A percentile compares a stretch with the other conserved stretches of the same genome.
phyloP scores from a whole-genome alignment of 37 sponge, comb jelly and placozoan genomes.

The Spongilla lacustris region DNA sequence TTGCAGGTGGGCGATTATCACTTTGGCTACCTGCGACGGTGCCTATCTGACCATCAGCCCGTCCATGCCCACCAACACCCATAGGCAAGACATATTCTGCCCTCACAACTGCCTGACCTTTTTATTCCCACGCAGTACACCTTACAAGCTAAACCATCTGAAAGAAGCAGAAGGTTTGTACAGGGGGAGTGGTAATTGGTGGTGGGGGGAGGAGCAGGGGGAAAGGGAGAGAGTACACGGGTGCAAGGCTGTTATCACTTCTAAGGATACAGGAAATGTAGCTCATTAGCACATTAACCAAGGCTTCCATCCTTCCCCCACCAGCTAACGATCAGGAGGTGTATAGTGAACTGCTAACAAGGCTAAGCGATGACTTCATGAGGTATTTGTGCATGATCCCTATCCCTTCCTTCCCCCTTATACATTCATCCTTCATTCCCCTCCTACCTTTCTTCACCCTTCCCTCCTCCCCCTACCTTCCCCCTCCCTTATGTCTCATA shows the following conservation, averaged over 20 bases:
- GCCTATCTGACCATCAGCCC: constrained; percentile 23
- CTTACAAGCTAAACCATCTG: constrained; percentile 20
- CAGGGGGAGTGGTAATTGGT: too few species aligned
- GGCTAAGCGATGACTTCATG: constrained; percentile 65
- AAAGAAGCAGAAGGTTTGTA: constrained; percentile 10
- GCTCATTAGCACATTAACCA: not conserved
- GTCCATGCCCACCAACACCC: constrained; percentile 44
- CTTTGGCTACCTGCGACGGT: constrained; percentile 4
- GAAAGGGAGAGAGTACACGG: too few species aligned
- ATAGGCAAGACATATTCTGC: constrained; percentile 6
- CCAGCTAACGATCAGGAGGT: constrained; percentile 27
- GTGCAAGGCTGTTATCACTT: too few species aligned
- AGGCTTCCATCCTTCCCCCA: not conserved
- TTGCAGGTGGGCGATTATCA: constrained; percentile 40
- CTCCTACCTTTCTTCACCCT: not conserved
- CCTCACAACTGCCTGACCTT: not conserved
- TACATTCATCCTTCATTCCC: not conserved
- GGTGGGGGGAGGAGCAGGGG: too few species aligned
- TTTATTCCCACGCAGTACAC: not conserved
- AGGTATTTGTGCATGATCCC: constrained; percentile 2
- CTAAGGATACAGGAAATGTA: not conserved
- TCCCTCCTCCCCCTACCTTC: not conserved
- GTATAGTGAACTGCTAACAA: constrained; percentile 43
- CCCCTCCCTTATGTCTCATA: too few species aligned
- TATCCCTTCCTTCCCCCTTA: not conserved